Evolutionary conservation across 2,113 vertebrate genomes (phyloP).

Genomic region (Gasterosteus aculeatus): DNA sequence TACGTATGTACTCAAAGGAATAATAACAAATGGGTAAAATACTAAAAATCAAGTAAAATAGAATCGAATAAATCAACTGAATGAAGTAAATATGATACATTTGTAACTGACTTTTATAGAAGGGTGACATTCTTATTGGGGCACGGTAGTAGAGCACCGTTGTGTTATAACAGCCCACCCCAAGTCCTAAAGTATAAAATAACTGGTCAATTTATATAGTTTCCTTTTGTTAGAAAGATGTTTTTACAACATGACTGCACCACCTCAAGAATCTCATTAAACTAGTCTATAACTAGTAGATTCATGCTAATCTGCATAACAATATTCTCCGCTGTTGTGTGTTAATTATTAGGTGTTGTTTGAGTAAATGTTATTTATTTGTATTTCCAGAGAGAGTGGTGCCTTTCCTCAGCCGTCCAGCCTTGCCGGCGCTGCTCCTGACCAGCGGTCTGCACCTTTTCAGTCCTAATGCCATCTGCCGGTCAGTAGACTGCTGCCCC

Average conservation of each 20-base stretch:
- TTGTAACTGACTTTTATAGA: no score
- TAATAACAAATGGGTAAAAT: no score
- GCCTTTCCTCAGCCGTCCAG: slow-evolving; percentile 82
- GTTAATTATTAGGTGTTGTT: neutral
- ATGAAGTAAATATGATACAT: no score
- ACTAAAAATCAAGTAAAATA: no score
- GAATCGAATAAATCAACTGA: no score
- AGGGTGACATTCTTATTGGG: no score
- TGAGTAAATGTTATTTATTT: neutral
- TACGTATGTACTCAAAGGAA: no score
- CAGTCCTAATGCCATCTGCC: slow-evolving; percentile 88
- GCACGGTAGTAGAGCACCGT: no score
- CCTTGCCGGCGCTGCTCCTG: slow-evolving; percentile 81
- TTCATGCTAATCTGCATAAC: neutral
- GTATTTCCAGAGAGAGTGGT: slow-evolving; percentile 81
- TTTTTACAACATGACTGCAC: neutral
- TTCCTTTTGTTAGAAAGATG: neutral
- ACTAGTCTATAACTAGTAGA: neutral
- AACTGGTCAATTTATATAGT: no score
- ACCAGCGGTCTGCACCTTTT: slow-evolving; percentile 85
- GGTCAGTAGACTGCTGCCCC: slow-evolving; percentile 75
- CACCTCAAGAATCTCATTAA: neutral
- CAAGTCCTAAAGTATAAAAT: no score
- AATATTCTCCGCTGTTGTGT: neutral
- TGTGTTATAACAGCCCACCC: no score